Evolutionary conservation across 2,797 vertebrate genomes (phyloP).

Genomic region (Propithecus deckenii): DNA sequence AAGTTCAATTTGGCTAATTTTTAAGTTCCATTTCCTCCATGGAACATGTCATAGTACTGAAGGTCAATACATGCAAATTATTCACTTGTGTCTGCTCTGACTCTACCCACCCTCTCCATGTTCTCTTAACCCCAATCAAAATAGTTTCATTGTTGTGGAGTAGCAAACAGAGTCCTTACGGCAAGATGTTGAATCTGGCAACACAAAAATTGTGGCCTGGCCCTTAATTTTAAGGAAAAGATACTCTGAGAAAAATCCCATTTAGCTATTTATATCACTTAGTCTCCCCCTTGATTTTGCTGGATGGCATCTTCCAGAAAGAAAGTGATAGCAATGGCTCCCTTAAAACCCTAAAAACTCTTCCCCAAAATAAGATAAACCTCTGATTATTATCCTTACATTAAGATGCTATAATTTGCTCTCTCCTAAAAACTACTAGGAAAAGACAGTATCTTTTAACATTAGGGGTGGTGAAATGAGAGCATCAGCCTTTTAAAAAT

Average conservation of each 20-base stretch:
- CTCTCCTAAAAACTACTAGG: neutral
- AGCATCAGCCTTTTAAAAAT: neutral
- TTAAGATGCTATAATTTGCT: neutral
- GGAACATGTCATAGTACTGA: neutral
- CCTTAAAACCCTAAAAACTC: neutral
- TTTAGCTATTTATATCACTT: neutral
- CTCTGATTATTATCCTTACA: neutral
- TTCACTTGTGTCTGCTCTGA: neutral
- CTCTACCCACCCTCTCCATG: neutral
- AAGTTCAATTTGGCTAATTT: conserved; percentile 24
- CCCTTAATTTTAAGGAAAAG: neutral
- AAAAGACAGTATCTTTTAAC: neutral
- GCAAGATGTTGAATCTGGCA: neutral
- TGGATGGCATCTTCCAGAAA: neutral
- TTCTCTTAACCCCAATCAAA: neutral
- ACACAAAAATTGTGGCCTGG: neutral
- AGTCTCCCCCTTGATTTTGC: neutral
- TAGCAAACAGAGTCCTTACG: neutral
- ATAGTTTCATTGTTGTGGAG: neutral
- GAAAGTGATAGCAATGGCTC: neutral
- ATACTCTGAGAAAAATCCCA: neutral
- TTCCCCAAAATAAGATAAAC: neutral
- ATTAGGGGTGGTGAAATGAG: neutral
- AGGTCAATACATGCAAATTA: neutral
- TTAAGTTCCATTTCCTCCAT: neutral